Evolutionary conservation across 2,888 invertebrate genomes (phyloP), one percentile per base, ranked within the genome.

Genomic region (Myopa testacea): DNA sequence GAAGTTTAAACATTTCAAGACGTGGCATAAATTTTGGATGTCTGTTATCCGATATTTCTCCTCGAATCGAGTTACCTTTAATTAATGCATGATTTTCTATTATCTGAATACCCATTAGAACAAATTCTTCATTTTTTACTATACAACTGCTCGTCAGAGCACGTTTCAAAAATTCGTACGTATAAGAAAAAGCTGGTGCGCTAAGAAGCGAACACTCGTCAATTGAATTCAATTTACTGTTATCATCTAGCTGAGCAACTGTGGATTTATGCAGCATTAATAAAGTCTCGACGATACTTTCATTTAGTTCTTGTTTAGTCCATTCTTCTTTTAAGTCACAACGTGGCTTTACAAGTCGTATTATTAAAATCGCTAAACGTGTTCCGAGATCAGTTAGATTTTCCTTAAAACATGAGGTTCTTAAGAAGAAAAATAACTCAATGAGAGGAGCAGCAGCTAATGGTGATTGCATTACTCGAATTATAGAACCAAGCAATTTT

Each of bases 11-110:
- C 92, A 98, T 95, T 86, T 95, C 94, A 84, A 93, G 92, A 58
- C 95, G 91, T 5, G 98, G 98, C 86, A 97, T 91, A 83, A 95
- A 92, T 79, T 92, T 91, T 0, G 97, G 96, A 88, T 95, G 93
- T 83, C 92, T 91, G 76, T 92, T 89, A 84, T 93, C 92, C 45
- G 88, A 89, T 0, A 88, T 84, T 52, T 90, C 89, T 5, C 87
- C 86, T 34, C 86, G 85, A 63, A 82, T 80, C 1, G 86, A 84
- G 73, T 88, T 87, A 1, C 90, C 90, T 74, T 93, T 90, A 79
- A 93, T 91, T 84, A 93, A 92, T 0, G 95, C 93, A 90, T 97
- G 96, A 77, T 93, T 92, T 70, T 93, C 92, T 74, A 95, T 92
- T 65, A 95, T 91, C 79, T 93, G 92, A 26, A 94, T 88, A 0